Evolutionary conservation across 1,140 invertebrate genomes (phyloP).

Genomic region (Belonocnema kinseyi): DNA sequence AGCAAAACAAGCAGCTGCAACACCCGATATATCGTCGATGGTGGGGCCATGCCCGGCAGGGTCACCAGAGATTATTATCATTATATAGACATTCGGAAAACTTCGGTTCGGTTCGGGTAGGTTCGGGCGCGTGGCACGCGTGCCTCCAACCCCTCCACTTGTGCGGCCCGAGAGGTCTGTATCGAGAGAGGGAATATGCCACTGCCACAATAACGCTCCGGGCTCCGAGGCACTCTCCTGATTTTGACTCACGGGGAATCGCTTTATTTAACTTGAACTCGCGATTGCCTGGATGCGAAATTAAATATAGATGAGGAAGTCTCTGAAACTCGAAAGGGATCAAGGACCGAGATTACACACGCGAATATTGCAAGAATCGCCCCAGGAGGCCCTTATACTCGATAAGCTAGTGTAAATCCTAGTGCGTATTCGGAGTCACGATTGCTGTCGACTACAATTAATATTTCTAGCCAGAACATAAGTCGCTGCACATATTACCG

Average conservation of each 20-base stretch:
- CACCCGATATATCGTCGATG: slow-evolving; percentile 70
- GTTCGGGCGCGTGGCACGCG: slow-evolving; percentile 70
- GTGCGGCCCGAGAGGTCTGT: slow-evolving; percentile 45
- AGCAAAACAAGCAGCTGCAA: slow-evolving; percentile 72
- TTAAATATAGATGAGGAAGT: slow-evolving; percentile 6
- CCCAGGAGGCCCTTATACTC: slow-evolving; percentile 19
- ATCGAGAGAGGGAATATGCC: slow-evolving; percentile 31
- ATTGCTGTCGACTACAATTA: slow-evolving; percentile 40
- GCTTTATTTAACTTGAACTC: neutral
- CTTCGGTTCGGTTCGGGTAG: slow-evolving; percentile 55
- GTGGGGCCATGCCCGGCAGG: slow-evolving; percentile 63
- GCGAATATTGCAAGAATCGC: slow-evolving; percentile 37
- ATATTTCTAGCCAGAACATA: slow-evolving; percentile 44
- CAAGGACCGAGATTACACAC: neutral
- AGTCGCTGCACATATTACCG: slow-evolving; percentile 50
- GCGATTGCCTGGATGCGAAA: neutral
- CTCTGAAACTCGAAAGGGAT: neutral
- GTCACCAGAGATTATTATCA: slow-evolving; percentile 70
- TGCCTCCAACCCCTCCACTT: slow-evolving; percentile 53
- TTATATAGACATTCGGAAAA: slow-evolving; percentile 62
- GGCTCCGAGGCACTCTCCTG: slow-evolving; percentile 25
- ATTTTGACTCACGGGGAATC: slow-evolving; percentile 35
- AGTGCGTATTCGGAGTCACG: slow-evolving; percentile 60
- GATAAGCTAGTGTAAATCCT: slow-evolving; percentile 40
- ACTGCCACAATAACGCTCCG: slow-evolving; percentile 29